Percentiles rank a stretch among this genome's conserved stretches.
These are phyloP conservation scores for Cantharis nigra DNA, from an alignment of 2,888 invertebrate species.

Conservation along the genomic window DNA sequence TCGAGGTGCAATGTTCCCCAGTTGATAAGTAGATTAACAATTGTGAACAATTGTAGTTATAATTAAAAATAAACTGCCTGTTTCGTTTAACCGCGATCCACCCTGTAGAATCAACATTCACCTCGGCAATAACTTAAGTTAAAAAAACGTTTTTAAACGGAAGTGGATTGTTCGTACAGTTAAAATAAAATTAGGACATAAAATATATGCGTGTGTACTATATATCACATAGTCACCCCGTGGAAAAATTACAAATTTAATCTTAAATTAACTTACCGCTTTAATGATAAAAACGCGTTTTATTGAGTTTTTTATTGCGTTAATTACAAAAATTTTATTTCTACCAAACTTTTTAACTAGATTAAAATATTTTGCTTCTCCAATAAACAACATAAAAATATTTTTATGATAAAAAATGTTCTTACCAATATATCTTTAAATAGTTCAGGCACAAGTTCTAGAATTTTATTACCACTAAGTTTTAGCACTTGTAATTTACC, in stretches of 20 bases:
- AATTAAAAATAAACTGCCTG: not conserved
- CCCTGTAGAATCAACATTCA: not conserved
- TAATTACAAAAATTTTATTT: not conserved
- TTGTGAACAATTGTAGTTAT: not conserved
- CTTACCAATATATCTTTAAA: conserved; percentile 73
- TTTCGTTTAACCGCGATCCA: not conserved
- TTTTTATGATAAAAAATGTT: not conserved
- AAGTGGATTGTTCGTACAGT: not conserved
- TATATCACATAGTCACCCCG: not conserved
- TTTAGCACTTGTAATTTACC: conserved; percentile 73
- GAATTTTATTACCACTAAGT: conserved; percentile 74
- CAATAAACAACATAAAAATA: not conserved
- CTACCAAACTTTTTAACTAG: not conserved
- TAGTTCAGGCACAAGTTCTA: conserved; percentile 76
- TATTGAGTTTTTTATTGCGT: not conserved
- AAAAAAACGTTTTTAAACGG: not conserved
- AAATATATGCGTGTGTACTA: not conserved
- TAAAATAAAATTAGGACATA: not conserved
- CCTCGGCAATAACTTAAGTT: not conserved
- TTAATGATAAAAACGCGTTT: not conserved
- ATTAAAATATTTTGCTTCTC: not conserved
- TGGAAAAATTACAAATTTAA: not conserved
- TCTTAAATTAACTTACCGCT: not conserved
- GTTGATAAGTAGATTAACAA: not conserved
- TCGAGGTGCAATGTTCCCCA: not conserved